Evolutionary conservation across 2,797 vertebrate species (phyloP).

Genomic region (Xenops minutus): DNA sequence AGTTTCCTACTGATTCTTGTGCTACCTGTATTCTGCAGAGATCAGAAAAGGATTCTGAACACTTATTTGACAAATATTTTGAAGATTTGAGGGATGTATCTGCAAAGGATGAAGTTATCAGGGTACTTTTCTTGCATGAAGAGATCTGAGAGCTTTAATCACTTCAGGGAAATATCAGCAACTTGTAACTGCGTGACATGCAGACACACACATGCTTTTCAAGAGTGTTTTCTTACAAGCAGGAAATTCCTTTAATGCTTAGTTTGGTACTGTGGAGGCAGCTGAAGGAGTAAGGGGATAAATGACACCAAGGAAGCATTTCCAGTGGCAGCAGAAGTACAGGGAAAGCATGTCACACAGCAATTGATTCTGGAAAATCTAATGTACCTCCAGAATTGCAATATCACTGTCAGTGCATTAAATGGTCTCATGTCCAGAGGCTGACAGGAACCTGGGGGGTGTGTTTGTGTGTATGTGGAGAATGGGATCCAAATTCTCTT

Average conservation of each 20-base stretch:
- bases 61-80: background rate
- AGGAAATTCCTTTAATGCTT: background rate
- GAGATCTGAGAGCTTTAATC: background rate
- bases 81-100: background rate
- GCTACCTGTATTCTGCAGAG: background rate
- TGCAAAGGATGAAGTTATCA: background rate
- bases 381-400: background rate
- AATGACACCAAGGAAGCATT: background rate
- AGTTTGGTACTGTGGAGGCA: background rate
- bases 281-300: background rate
- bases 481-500: background rate
- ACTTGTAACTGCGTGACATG: background rate
- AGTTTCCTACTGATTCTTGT: background rate
- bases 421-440: background rate
- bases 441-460: background rate
- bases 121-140: background rate
- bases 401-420: background rate
- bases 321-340: background rate
- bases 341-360: background rate
- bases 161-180: background rate
- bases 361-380: background rate
- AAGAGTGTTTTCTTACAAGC: background rate
- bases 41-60: background rate
- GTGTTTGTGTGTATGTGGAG: fast-evolving
- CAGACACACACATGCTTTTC: background rate